phyloP scores from a whole-genome alignment of 2,113 vertebrate genomes.

The Mustela nigripes region DNA sequence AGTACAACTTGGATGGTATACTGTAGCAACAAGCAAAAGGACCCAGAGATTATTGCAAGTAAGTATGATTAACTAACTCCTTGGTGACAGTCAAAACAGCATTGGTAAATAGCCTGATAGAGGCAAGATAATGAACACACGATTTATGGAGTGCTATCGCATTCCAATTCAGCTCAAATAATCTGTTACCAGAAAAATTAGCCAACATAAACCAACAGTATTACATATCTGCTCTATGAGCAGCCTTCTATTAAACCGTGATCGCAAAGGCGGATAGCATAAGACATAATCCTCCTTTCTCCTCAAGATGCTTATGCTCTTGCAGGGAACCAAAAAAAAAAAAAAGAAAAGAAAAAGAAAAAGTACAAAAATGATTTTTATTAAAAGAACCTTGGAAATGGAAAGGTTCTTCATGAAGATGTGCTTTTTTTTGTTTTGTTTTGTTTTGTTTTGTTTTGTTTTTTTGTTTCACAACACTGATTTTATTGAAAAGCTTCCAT shows the following conservation, averaged over 20 bases:
- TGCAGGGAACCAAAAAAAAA: neutral
- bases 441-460: no score
- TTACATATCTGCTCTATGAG: neutral
- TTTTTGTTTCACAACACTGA: neutral
- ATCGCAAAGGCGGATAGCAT: neutral
- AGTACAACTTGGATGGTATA: neutral
- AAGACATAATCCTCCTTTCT: neutral
- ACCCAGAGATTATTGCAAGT: neutral
- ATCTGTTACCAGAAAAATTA: constrained; percentile 25
- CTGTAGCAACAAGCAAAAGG: constrained; percentile 19
- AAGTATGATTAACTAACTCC: constrained; percentile 29
- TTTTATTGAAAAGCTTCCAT: neutral
- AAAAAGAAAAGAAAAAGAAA: neutral
- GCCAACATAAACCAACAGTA: neutral
- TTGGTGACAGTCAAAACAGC: constrained; percentile 13
- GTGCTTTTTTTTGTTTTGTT: no score
- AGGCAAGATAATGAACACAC: neutral
- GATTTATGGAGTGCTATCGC: neutral
- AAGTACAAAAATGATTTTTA: neutral
- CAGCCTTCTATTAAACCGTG: neutral
- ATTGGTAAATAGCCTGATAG: neutral
- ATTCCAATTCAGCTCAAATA: constrained; percentile 6
- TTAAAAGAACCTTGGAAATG: neutral
- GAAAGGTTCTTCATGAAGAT: neutral
- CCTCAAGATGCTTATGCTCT: neutral